Percentiles rank a stretch among this genome's conserved stretches.
These are phyloP conservation scores for Aspidoscelis tigris DNA, from an alignment of 2,113 vertebrate species.

Conservation along the genomic window DNA sequence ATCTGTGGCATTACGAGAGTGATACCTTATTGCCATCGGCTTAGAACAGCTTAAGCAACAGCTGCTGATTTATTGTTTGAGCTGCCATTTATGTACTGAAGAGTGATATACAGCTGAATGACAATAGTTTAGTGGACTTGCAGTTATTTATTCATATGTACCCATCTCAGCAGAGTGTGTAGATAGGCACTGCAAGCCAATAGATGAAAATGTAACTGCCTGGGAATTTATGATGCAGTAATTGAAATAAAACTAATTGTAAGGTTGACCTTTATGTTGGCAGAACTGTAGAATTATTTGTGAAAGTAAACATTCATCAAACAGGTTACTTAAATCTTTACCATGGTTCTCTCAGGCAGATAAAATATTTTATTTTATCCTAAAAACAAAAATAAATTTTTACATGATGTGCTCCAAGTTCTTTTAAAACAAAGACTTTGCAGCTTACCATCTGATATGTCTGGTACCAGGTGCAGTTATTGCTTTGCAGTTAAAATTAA, in stretches of 20 bases:
- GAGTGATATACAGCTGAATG: not conserved
- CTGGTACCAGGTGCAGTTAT: conserved; percentile 1
- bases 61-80: not conserved
- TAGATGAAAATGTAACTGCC: not conserved
- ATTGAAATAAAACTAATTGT: too few species aligned
- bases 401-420: not conserved
- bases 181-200: not conserved
- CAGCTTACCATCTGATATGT: conserved; percentile 25
- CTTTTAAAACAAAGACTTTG: not conserved
- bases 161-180: not conserved
- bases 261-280: not conserved
- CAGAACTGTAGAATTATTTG: not conserved
- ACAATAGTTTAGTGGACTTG: not conserved
- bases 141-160: not conserved
- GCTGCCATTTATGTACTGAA: not conserved
- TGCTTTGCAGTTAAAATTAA: conserved; percentile 27
- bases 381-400: not conserved
- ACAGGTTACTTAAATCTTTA: not conserved
- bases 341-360: not conserved
- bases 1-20: not conserved
- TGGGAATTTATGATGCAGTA: not conserved
- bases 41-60: not conserved
- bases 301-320: not conserved
- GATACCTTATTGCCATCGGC: not conserved
- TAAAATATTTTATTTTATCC: not conserved